A percentile compares a stretch with the other conserved stretches of the same genome.
Evolutionary conservation across 2,888 invertebrate species (phyloP).

Genomic region (Tetragnatha montana): DNA sequence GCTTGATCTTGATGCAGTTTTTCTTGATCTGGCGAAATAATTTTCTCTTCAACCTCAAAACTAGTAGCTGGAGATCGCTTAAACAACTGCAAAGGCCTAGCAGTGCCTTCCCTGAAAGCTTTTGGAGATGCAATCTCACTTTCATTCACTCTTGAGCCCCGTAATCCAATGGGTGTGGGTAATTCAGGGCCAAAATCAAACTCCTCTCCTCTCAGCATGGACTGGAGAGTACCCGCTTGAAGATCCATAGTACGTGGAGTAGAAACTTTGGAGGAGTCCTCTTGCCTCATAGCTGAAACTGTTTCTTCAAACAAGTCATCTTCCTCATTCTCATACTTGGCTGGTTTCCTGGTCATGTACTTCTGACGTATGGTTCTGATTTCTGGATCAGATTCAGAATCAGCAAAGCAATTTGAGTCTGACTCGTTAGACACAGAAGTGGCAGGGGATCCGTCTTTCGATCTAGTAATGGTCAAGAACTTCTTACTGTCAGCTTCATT

Average conservation of each 20-base stretch:
- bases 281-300: background rate
- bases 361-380: slow-evolving; percentile 52
- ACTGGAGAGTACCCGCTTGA: background rate
- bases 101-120: slow-evolving; percentile 61
- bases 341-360: slow-evolving; percentile 50
- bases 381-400: slow-evolving; percentile 67
- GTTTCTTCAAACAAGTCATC: slow-evolving; percentile 37
- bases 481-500: slow-evolving; percentile 22
- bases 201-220: background rate
- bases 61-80: slow-evolving; percentile 22
- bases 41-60: slow-evolving; percentile 20
- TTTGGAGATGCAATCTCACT: slow-evolving; percentile 59
- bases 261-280: background rate
- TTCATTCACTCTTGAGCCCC: slow-evolving; percentile 29
- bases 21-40: background rate
- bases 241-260: slow-evolving; percentile 15
- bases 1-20: slow-evolving; percentile 12
- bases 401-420: slow-evolving; percentile 67
- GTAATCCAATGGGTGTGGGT: slow-evolving; percentile 45
- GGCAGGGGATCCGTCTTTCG: slow-evolving; percentile 61
- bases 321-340: slow-evolving; percentile 57
- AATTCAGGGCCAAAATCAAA: slow-evolving; percentile 53
- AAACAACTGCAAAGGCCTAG: slow-evolving; percentile 61
- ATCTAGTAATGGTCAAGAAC: background rate
- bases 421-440: slow-evolving; percentile 61